A percentile compares a stretch with the other conserved stretches of the same genome.
Conservation (phyloP, 2,888 invertebrate genomes). For the Scaptomyza parva region DNA sequence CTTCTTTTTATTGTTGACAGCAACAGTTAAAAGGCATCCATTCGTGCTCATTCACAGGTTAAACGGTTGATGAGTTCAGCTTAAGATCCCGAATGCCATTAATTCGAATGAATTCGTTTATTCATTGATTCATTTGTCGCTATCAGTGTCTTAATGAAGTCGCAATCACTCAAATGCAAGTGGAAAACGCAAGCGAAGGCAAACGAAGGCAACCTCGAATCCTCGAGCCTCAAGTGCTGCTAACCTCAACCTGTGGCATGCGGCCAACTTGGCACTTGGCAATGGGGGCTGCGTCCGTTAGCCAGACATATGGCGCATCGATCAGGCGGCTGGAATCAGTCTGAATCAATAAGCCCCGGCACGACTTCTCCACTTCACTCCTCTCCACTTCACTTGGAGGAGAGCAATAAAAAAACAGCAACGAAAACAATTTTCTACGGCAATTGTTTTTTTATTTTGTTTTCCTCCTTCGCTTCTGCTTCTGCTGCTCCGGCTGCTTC, state of each 20-base stretch:
- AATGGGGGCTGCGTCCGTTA: conserved; percentile 32
- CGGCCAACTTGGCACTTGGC: conserved; percentile 38
- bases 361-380: neutral
- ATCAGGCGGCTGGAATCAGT: conserved; percentile 36
- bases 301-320: conserved; percentile 58
- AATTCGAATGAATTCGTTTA: conserved; percentile 30
- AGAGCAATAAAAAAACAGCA: conserved; percentile 16
- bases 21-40: conserved; percentile 24
- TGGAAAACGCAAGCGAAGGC: conserved; percentile 11
- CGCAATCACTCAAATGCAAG: conserved; percentile 16
- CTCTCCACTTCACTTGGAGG: neutral
- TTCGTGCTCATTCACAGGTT: neutral
- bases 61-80: neutral
- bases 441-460: conserved; percentile 52
- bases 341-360: conserved; percentile 39
- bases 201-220: too few species aligned
- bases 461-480: neutral
- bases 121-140: conserved; percentile 36
- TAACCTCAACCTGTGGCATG: conserved; percentile 56
- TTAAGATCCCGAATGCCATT: conserved; percentile 13
- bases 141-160: conserved; percentile 19
- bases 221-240: conserved; percentile 13
- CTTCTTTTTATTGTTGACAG: conserved; percentile 1
- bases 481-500: neutral
- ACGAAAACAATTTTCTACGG: conserved; percentile 62